Conservation (phyloP, 92 coral and sea anemone genomes). For the Actinostola sp. region DNA sequence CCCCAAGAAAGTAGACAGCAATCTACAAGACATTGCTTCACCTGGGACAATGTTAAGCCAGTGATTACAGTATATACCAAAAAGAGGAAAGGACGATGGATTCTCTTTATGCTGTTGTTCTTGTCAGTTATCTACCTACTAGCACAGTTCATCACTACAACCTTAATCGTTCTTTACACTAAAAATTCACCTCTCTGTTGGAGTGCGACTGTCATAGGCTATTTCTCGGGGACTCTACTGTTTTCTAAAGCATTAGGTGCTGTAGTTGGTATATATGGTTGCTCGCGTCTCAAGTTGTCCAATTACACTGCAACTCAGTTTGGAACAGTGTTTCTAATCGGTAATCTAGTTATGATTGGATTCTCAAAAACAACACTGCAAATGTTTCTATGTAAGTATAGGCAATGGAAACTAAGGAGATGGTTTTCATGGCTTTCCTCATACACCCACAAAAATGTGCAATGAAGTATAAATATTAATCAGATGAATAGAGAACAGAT, state of each 20-base stretch:
- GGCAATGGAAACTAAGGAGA: background rate
- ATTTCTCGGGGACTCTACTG: conserved; percentile 71
- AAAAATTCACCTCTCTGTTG: conserved; percentile 86
- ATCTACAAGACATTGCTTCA: conserved; percentile 38
- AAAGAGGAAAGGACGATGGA: conserved; percentile 76
- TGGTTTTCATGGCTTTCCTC: too few species aligned
- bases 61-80: conserved; percentile 62
- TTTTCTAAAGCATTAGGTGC: conserved; percentile 87
- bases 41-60: conserved; percentile 55
- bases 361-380: conserved; percentile 74
- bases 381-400: conserved; percentile 79
- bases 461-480: too few species aligned
- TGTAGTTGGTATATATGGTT: conserved; percentile 72
- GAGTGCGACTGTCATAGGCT: conserved; percentile 74
- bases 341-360: conserved; percentile 75
- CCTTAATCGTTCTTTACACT: conserved; percentile 72
- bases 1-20: conserved; percentile 27
- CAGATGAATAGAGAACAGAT: too few species aligned
- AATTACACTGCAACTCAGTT: conserved; percentile 81
- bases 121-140: conserved; percentile 53
- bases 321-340: conserved; percentile 75
- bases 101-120: conserved; percentile 56
- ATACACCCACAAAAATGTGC: too few species aligned
- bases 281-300: conserved; percentile 58
- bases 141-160: conserved; percentile 62